Evolutionary conservation across 1,140 invertebrate species (phyloP), one percentile per base, ranked within the genome.

Genomic region (Zaprionus nigranus): DNA sequence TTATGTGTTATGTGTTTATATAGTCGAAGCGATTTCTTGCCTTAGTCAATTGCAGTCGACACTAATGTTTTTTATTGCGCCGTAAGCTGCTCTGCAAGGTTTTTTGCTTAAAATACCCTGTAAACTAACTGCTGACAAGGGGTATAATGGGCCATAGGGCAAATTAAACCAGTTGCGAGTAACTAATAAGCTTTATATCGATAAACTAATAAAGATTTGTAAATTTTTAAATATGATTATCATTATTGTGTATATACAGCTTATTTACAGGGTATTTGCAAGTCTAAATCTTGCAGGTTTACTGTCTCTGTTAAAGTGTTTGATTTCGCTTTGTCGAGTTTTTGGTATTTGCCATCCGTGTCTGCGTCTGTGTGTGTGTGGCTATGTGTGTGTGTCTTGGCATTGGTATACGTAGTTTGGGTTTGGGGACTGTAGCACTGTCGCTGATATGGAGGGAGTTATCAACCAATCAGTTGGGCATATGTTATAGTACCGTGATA

Each of bases 401-500:
- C 22, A 26, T 40, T 22, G 15, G 62, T 59, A 38, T 51, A 24
- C 26, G 62, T 67, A 11, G 63, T 67, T 28, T 6, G 43, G 56
- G 40, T 66, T 73, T 30, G 54, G 46, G 46, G 20, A 34, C 46
- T 76, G 60, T 51, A 15, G 65, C 20, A 49, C 54, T 13, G 30
- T 34, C 15, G 15, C 43, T 63, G 59, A 61, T 63, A 71, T 63
- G 49, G 36, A 43, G 59, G 61, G 46, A 73, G 43, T 77, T 77
- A 77, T 77, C 75, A 67, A 66, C 74, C 62, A 72, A 77, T 77
- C 62, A 58, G 75, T 73, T 77, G 62, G 75, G 75, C 75, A 73
- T 77, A 73, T 77, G 75, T 57, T 77, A 72, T 76, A 56, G 67
- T 60, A 49, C 40, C 43, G 30, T 71, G 73, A 75, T 75, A 75